Conservation (phyloP, 2,888 invertebrate genomes). For the Coelogynopora nodosa region DNA sequence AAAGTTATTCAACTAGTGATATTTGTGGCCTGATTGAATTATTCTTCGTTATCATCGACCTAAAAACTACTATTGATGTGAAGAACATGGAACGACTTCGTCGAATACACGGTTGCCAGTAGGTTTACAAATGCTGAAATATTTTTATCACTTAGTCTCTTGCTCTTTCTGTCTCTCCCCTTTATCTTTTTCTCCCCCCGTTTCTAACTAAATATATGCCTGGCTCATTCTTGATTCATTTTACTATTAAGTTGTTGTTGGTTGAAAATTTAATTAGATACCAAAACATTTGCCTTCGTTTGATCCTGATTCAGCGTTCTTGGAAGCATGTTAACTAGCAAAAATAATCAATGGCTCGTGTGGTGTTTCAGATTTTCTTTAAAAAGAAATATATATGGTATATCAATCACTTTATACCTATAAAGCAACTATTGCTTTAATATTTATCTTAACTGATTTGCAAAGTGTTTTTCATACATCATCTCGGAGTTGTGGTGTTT, state of each 20-base stretch:
- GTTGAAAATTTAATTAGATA: not conserved
- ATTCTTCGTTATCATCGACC: not conserved
- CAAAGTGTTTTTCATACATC: too few species aligned
- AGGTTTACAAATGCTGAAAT: not conserved
- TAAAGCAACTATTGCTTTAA: too few species aligned
- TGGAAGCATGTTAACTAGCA: not conserved
- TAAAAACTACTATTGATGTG: not conserved
- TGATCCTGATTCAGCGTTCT: not conserved
- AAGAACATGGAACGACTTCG: conserved; percentile 1
- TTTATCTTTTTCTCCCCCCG: not conserved
- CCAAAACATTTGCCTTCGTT: not conserved
- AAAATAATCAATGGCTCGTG: not conserved
- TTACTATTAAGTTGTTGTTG: conserved; percentile 11
- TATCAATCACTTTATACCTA: too few species aligned
- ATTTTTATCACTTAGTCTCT: not conserved
- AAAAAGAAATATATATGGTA: too few species aligned
- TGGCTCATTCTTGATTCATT: not conserved
- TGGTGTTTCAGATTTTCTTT: not conserved
- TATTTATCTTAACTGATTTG: too few species aligned
- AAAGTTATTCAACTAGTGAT: too few species aligned
- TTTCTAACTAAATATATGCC: not conserved
- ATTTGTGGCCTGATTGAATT: not conserved
- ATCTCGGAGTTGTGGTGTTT: too few species aligned
- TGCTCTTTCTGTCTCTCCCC: not conserved
- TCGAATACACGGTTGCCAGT: conserved; percentile 16